Base-by-base conservation (phyloP, 2,113 vertebrate species). In the Cynopterus brachyotis region DNA sequence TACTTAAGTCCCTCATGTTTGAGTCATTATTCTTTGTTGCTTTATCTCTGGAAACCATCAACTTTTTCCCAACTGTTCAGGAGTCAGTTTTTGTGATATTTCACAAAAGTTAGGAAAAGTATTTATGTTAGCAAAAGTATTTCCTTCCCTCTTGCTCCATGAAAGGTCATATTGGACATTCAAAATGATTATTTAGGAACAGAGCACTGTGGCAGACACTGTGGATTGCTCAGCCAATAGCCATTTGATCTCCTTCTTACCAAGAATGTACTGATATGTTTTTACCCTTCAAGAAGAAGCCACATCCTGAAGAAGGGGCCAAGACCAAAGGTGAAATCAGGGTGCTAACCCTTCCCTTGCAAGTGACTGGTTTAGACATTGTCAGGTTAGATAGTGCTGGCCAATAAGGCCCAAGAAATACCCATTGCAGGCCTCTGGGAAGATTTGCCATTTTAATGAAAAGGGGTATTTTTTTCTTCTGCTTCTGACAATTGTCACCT, bases 111-210 rank as follows among this genome's bases (percentile, higher is more conserved):
- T n/a, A n/a, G n/a, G n/a, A n/a, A n/a, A n/a, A n/a, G n/a, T n/a
- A n/a, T n/a, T n/a, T 90, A 50, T 0, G 4, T 75, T 96, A 81
- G 70, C 76, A 92, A 96, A 96, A 76, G 22, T 3, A 53, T 84
- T 88, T 64, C 26, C 55, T 96, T 67, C 66, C 92, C 40, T 96
- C 42, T 81, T 76, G 53, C n/a, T 75, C 70, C 75, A 66, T 50
- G 28, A 88, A 83, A 95, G 80, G 15, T 57, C 83, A 95, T 45
- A 47, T 83, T 67, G 79, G 45, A 66, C 62, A 55, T 60, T 92
- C 53, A 81, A 59, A 72, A 69, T 62, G 30, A 72, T 17, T 28
- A 35, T 45, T 35, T 57, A 66, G 32, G 60, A 67, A 70, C 66
- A 78, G n/a, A 91, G 40, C 40, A 37, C 57, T 16, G 20, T 66